Conservation (phyloP, 2,797 vertebrate genomes). For the Oceanodroma leucorhoa region DNA sequence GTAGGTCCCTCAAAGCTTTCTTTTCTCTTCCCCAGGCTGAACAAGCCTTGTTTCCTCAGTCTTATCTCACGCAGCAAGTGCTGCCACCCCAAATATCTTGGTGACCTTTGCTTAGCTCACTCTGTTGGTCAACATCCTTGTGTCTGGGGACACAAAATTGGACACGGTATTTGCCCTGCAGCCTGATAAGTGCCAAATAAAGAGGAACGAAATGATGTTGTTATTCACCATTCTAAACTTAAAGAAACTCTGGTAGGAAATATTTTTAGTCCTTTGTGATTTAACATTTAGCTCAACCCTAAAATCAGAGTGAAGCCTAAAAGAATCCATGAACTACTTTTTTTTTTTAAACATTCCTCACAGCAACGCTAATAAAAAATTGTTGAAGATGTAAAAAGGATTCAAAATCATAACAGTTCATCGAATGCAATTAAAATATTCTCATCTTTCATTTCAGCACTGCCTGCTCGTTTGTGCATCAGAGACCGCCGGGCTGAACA, state of each 20-base stretch:
- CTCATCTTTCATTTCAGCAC: background rate
- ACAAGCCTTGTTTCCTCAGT: background rate
- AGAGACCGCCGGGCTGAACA: background rate
- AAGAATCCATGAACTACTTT: background rate
- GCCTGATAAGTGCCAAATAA: background rate
- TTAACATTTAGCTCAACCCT: background rate
- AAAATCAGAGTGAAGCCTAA: background rate
- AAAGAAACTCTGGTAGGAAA: background rate
- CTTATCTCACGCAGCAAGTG: background rate
- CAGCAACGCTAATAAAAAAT: background rate
- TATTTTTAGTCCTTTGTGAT: background rate
- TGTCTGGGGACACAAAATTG: background rate
- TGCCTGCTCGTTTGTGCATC: background rate
- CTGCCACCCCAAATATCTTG: background rate
- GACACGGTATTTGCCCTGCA: background rate
- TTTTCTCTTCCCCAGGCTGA: background rate
- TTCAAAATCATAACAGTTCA: background rate
- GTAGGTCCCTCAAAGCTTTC: background rate
- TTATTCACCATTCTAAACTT: background rate
- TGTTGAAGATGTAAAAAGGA: constrained; percentile 1
- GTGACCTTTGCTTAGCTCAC: background rate
- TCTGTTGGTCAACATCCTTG: background rate
- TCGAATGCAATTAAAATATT: background rate
- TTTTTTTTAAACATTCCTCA: background rate
- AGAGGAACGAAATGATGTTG: background rate